Conservation (phyloP, 2,797 vertebrate species). For the Phrynocephalus forsythii region DNA sequence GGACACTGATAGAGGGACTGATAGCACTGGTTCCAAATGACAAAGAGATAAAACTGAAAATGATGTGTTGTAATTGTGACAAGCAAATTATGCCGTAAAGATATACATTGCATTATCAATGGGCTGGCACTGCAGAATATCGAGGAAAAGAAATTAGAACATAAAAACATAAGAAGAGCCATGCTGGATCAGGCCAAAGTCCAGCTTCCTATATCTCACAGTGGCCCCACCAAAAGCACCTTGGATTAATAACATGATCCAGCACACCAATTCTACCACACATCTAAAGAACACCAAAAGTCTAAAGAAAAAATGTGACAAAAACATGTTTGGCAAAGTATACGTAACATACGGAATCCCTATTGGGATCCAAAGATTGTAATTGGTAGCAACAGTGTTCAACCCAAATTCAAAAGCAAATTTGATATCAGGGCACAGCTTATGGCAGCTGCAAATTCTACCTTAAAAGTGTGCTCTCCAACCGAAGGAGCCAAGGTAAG, state of each 20-base stretch:
- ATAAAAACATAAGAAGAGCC: too few relatives aligned
- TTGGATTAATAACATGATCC: background rate
- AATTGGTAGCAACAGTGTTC: background rate
- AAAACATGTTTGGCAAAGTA: background rate
- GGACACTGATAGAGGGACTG: too few relatives aligned
- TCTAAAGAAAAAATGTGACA: background rate
- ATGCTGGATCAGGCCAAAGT: too few relatives aligned
- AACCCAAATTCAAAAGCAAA: background rate
- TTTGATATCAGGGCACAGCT: background rate
- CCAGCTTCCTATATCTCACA: too few relatives aligned
- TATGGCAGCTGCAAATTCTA: background rate
- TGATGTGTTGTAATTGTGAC: too few relatives aligned
- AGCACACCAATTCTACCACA: background rate
- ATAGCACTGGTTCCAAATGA: too few relatives aligned
- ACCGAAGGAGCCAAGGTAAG: background rate
- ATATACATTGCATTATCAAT: background rate
- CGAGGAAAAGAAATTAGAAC: too few relatives aligned
- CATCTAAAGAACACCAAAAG: background rate
- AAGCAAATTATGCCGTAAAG: too few relatives aligned
- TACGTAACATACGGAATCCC: background rate
- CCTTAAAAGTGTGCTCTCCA: background rate
- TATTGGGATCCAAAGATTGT: background rate
- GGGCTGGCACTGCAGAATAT: too few relatives aligned
- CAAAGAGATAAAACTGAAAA: too few relatives aligned
- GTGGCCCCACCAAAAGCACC: too few relatives aligned